phyloP scores from a whole-genome alignment of 2,113 vertebrate genomes.

The Castor canadensis region DNA sequence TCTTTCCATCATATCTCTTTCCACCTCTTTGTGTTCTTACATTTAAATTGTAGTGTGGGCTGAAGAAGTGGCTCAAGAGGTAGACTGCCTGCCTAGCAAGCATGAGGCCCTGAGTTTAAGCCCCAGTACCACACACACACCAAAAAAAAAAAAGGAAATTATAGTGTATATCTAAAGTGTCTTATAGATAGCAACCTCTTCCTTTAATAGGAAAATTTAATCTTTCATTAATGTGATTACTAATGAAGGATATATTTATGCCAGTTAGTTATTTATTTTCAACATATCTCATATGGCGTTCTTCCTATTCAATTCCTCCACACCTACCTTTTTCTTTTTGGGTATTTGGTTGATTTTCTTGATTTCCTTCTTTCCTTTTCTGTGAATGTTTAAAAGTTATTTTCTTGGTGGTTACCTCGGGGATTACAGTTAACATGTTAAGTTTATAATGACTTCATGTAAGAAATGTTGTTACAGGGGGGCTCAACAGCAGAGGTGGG shows the following conservation, averaged over 20 bases:
- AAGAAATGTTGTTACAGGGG: neutral
- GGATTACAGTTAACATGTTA: neutral
- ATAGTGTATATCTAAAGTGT: neutral
- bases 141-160: no score
- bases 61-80: no score
- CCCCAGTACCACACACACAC: no score
- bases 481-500: neutral
- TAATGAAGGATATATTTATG: neutral
- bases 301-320: neutral
- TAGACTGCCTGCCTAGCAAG: no score
- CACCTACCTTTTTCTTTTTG: neutral
- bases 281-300: neutral
- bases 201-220: neutral
- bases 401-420: neutral
- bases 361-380: neutral
- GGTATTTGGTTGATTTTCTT: neutral
- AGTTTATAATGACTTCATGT: neutral
- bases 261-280: neutral
- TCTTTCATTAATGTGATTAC: neutral
- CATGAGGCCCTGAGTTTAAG: no score
- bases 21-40: neutral
- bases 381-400: neutral
- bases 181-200: neutral
- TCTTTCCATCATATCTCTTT: neutral
- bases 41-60: neutral